phyloP scores from a whole-genome alignment of 2,797 vertebrate genomes.

The Pygocentrus nattereri region DNA sequence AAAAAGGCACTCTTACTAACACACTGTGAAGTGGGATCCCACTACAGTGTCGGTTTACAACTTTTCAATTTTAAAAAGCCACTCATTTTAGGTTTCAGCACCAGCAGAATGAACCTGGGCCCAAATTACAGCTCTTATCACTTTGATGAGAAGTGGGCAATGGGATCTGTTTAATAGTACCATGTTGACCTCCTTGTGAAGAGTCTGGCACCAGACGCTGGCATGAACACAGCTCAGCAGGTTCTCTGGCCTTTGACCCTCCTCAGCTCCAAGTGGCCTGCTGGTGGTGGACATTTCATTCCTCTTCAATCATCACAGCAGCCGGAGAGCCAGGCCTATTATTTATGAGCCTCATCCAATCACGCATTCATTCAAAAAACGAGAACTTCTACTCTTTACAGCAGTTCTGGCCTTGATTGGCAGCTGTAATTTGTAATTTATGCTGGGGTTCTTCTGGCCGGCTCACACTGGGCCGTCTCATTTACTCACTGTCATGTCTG shows the following conservation, averaged over 20 bases:
- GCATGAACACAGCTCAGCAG: neutral
- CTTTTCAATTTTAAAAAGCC: neutral
- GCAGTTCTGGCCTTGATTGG: conserved; percentile 1
- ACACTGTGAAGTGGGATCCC: neutral
- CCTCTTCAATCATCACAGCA: conserved; percentile 35
- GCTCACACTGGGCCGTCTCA: neutral
- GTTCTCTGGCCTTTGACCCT: neutral
- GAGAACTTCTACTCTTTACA: neutral
- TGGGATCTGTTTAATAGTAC: neutral
- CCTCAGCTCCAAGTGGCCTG: conserved; percentile 12
- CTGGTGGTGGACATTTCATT: conserved; percentile 15
- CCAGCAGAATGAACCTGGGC: neutral
- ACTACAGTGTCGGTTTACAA: neutral
- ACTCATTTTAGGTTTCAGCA: neutral
- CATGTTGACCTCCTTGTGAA: neutral
- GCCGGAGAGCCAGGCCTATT: neutral
- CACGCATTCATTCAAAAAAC: conserved; percentile 37
- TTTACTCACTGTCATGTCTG: neutral
- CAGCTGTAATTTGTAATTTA: conserved; percentile 14
- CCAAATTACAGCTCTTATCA: neutral
- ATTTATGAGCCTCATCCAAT: conserved; percentile 39
- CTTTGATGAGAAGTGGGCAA: neutral
- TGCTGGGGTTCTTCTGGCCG: neutral
- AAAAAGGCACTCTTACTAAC: too few relatives aligned
- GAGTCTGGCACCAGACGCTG: neutral